phyloP scores from a whole-genome alignment of 2,113 vertebrate genomes.

The Rhabdornis inornatus region DNA sequence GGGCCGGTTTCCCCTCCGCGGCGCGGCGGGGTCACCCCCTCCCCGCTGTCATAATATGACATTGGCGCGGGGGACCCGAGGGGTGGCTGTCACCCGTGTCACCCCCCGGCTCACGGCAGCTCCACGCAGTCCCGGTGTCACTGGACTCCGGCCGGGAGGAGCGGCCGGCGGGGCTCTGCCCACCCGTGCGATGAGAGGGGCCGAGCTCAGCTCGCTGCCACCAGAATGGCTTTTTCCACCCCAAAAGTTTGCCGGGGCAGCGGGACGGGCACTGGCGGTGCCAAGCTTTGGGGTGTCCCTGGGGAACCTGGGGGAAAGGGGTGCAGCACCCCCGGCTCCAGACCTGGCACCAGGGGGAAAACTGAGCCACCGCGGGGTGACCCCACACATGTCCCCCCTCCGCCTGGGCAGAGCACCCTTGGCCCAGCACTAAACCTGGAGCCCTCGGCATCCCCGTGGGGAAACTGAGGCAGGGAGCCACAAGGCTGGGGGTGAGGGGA shows the following conservation, averaged over 20 bases:
- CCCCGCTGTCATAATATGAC: constrained; percentile 42
- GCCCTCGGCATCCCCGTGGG: neutral
- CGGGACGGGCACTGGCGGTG: neutral
- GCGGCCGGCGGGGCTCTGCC: neutral
- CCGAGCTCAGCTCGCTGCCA: neutral
- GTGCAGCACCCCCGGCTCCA: neutral
- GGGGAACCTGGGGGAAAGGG: neutral
- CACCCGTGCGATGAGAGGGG: neutral
- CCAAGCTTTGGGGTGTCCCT: neutral
- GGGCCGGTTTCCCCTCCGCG: neutral
- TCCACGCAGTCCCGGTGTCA: neutral
- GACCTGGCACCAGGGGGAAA: rapidly evolving
- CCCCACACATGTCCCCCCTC: rapidly evolving
- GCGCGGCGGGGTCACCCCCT: neutral
- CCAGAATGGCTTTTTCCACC: neutral
- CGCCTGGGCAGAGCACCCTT: neutral
- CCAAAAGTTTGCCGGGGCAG: neutral
- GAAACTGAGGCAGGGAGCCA: neutral
- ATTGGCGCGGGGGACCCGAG: neutral
- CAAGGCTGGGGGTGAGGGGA: neutral
- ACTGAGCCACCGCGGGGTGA: neutral
- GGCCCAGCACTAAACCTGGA: neutral
- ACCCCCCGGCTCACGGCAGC: neutral
- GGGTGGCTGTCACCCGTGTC: neutral
- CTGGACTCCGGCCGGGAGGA: neutral